Base-by-base conservation (phyloP, 1,140 invertebrate species). In the Argopecten irradians region DNA sequence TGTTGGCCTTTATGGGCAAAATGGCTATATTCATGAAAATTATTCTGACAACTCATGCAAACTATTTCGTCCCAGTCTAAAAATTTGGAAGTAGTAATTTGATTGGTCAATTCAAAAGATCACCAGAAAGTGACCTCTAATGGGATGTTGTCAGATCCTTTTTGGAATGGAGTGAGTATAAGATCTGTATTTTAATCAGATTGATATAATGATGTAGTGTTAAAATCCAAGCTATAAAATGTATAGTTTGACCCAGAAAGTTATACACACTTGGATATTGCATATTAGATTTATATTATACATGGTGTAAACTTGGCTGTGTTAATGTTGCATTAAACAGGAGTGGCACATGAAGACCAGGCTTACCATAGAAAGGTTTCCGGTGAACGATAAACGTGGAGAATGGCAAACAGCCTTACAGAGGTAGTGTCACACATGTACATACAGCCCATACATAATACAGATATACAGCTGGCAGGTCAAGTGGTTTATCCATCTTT, bases 331-430 rank as follows among this genome's bases (percentile, higher is more conserved):
- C n/a, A 28, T 87, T 85, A 88, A 92, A 35, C 97, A 97, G 94
- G 98, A 99, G 96, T 96, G 99, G 94, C 96, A 97, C 91, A 97
- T 97, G 86, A 96, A 97, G 93, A 98, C 98, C 43, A 97, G 97
- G 93, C 95, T 97, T 92, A 97, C 97, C 91, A 98, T 99, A 93
- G 97, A 98, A 94, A 97, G 97, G 95, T 98, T 98, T 96, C 98
- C 97, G 89, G 97, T 98, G 89, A 97, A 97, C 91, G 97, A 98
- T 93, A 97, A 97, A 83, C 98, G 98, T 96, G 97, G 98, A 71
- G 98, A 99, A 95, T 99, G 98, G 97, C 98, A 99, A 95, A 97
- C 97, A 92, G 97, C 98, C 91, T 96, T 99, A 94, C 98, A 99
- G 95, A 98, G 97, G 98, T 98, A 96, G 41, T n/a, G 19, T 16